A percentile compares a stretch with the other conserved stretches of the same genome.
These are phyloP conservation scores for Drosophila kepulauana DNA, from an alignment of 1,140 invertebrate species.

Conservation along the genomic window DNA sequence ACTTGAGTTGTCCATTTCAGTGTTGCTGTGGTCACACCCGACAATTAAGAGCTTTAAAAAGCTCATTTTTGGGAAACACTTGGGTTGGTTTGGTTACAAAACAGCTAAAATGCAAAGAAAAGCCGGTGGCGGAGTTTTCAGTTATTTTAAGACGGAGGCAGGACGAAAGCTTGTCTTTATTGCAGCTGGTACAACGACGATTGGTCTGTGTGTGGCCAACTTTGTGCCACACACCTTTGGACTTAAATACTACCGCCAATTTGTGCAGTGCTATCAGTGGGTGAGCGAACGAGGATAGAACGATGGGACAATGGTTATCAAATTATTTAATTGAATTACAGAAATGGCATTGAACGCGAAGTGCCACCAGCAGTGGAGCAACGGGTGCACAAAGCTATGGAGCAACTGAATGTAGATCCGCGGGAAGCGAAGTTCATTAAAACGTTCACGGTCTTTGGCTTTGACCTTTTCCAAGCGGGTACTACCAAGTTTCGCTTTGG, in stretches of 20 bases:
- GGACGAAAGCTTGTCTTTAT: slow-evolving; percentile 64
- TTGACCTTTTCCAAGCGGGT: slow-evolving; percentile 87
- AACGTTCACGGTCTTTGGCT: slow-evolving; percentile 88
- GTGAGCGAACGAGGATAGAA: slow-evolving; percentile 41
- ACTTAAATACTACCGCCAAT: slow-evolving; percentile 85
- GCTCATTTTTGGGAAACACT: too few species aligned
- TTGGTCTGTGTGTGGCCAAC: slow-evolving; percentile 65
- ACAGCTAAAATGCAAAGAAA: slow-evolving; percentile 58
- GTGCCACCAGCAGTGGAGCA: slow-evolving; percentile 81
- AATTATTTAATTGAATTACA: slow-evolving; percentile 43
- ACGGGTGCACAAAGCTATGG: slow-evolving; percentile 85
- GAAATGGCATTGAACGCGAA: slow-evolving; percentile 85
- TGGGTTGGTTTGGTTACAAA: slow-evolving; percentile 45
- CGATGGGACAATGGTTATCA: slow-evolving; percentile 2
- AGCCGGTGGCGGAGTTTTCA: slow-evolving; percentile 54
- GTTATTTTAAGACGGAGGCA: slow-evolving; percentile 61
- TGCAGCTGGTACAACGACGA: slow-evolving; percentile 61
- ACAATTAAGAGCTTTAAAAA: too few species aligned
- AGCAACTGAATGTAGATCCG: slow-evolving; percentile 85
- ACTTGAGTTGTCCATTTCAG: too few species aligned
- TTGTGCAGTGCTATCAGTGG: slow-evolving; percentile 87
- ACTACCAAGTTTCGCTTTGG: slow-evolving; percentile 85
- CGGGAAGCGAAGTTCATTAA: slow-evolving; percentile 82
- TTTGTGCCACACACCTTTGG: slow-evolving; percentile 86
- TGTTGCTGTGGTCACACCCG: too few species aligned